These are phyloP conservation scores for Maccullochella peelii DNA, from an alignment of 2,113 vertebrate species.

Conservation along the genomic window DNA sequence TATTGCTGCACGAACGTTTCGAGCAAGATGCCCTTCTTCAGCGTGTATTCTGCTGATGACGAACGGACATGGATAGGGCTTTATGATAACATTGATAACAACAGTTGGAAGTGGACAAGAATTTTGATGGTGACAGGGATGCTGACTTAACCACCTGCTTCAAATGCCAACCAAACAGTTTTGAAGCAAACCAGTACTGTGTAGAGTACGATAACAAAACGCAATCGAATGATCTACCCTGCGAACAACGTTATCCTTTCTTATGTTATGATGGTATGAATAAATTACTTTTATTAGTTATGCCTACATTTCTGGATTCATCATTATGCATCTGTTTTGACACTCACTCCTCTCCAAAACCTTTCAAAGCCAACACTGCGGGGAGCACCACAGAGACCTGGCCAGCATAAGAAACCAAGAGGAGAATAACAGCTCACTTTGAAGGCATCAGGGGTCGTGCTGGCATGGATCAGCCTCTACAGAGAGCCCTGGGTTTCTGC, in stretches of 20 bases:
- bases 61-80: too few species aligned
- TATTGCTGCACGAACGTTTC: too few species aligned
- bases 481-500: constrained; percentile 18
- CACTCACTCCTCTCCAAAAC: not conserved
- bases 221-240: not conserved
- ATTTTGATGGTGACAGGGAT: too few species aligned
- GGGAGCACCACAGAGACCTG: constrained; percentile 7
- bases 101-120: too few species aligned
- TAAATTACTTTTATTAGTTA: not conserved
- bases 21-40: too few species aligned
- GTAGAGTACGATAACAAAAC: too few species aligned
- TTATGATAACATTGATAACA: too few species aligned
- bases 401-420: constrained; percentile 4
- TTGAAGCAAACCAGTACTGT: too few species aligned
- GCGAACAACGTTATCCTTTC: not conserved
- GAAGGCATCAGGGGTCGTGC: accelerated
- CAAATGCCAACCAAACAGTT: too few species aligned
- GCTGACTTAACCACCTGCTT: too few species aligned
- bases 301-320: not conserved
- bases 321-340: not conserved
- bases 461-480: constrained; percentile 2
- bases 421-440: not conserved
- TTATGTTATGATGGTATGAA: constrained; percentile 14
- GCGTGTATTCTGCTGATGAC: too few species aligned
- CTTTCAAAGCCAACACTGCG: constrained; percentile 26